Percentiles rank a stretch among this genome's conserved stretches.
phyloP scores from a whole-genome alignment of 1,140 invertebrate genomes.

The Aphelenchoides besseyi region DNA sequence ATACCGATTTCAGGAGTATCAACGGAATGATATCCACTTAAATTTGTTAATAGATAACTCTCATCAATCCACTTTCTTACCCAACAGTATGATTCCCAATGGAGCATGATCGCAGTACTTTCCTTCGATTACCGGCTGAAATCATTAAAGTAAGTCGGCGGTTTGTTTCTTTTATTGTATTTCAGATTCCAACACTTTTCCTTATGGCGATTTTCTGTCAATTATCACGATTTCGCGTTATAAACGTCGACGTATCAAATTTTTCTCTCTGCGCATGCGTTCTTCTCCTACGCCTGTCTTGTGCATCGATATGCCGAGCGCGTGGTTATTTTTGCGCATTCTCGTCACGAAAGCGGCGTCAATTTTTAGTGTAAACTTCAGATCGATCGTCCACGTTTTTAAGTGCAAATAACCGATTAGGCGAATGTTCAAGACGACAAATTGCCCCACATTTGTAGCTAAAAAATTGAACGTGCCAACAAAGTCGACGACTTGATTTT shows the following conservation, averaged over 20 bases:
- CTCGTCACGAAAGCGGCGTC: neutral
- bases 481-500: too few species aligned
- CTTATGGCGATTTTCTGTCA: neutral
- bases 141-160: neutral
- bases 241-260: neutral
- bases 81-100: conserved; percentile 13
- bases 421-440: neutral
- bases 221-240: neutral
- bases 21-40: conserved; percentile 27
- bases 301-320: too few species aligned
- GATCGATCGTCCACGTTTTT: neutral
- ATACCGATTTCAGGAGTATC: conserved; percentile 15
- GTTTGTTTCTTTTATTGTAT: too few species aligned
- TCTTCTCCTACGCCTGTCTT: too few species aligned
- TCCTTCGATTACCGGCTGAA: neutral
- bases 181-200: neutral
- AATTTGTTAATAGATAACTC: too few species aligned
- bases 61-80: too few species aligned
- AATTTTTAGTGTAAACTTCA: neutral
- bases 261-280: too few species aligned
- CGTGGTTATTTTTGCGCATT: neutral
- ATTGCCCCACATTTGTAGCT: neutral
- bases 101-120: conserved; percentile 5
- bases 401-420: neutral
- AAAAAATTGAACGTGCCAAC: neutral